These are phyloP conservation scores for Sebastes variabilis DNA, from an alignment of 2,797 vertebrate genomes.

Conservation along the genomic window DNA sequence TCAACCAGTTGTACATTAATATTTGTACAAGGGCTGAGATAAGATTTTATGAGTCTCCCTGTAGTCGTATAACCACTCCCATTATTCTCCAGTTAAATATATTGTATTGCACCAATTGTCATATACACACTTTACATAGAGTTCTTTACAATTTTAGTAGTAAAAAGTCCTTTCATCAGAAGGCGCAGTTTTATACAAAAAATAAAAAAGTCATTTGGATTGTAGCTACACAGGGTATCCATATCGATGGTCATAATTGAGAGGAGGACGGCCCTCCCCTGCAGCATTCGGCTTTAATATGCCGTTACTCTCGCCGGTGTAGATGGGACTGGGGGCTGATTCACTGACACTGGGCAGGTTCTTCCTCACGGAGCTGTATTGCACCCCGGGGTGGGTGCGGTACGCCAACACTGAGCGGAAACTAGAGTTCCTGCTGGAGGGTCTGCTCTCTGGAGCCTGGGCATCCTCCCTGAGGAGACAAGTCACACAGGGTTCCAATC, in stretches of 20 bases:
- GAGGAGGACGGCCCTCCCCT: not conserved
- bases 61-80: constrained; percentile 3
- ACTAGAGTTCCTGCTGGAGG: constrained; percentile 78
- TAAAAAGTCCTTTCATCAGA: not conserved
- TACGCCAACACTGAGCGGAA: constrained; percentile 84
- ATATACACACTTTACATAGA: constrained; percentile 8
- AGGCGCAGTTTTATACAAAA: not conserved
- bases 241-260: constrained; percentile 75
- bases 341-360: constrained; percentile 27
- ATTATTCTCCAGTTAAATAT: constrained; percentile 27
- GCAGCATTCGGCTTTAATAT: not conserved
- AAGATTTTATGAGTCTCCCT: not conserved
- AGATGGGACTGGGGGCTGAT: constrained; percentile 33
- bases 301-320: constrained; percentile 1
- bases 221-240: constrained; percentile 80
- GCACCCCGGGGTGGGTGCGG: constrained; percentile 77
- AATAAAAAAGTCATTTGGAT: not conserved
- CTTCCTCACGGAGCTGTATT: constrained; percentile 68
- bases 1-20: not conserved
- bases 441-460: constrained; percentile 79
- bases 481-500: not conserved
- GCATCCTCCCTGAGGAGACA: constrained; percentile 78
- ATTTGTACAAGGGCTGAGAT: constrained; percentile 10
- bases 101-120: constrained; percentile 20
- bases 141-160: constrained; percentile 1